Base-by-base conservation (phyloP, 1,140 invertebrate genomes). In the Zaprionus ornatus region DNA sequence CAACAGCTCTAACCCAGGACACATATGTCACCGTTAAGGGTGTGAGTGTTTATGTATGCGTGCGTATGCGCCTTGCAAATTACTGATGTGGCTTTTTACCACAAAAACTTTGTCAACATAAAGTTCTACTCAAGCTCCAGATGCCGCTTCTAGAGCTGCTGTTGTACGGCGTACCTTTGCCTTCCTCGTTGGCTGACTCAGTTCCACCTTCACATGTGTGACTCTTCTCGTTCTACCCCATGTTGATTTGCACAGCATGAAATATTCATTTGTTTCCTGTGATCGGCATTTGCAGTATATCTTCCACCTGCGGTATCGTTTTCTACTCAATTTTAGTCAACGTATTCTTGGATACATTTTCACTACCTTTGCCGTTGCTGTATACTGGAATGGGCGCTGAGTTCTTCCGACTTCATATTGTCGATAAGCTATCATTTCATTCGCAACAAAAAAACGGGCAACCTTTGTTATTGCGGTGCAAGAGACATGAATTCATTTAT, bases 281-380 rank as follows among this genome's bases (percentile, higher is more conserved):
- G 85, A 90, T 90, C 85, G 85, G 86, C 86, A 90, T 90, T 90
- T 90, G 81, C 80, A 90, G 90, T 90, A 90, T 90, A 90, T 90
- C 85, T 90, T 90, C 86, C 85, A 74, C 62, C 70, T 85, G 81
- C 79, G 85, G 85, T 82, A 90, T 90, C 85, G 86, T 77, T 85
- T 90, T 90, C 86, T 82, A 90, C 86, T 90, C 76, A 82, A 90
- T 90, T 90, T 90, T 90, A 85, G 85, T 82, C 81, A 90, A 84
- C 59, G 80, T 84, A 77, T 83, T 73, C 73, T 64, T 50, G 45
- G 45, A 21, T 23, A 77, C 77, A 66, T 80, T 80, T 83, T 69
- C 80, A 80, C 73, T 74, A 77, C 62, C 73, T 74, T 66, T 87
- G 69, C 74, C 80, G 77, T 75, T 66, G 73, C 61, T 63, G 29